Evolutionary conservation across 1,140 invertebrate genomes (phyloP).

Genomic region (Tenebrio molitor): DNA sequence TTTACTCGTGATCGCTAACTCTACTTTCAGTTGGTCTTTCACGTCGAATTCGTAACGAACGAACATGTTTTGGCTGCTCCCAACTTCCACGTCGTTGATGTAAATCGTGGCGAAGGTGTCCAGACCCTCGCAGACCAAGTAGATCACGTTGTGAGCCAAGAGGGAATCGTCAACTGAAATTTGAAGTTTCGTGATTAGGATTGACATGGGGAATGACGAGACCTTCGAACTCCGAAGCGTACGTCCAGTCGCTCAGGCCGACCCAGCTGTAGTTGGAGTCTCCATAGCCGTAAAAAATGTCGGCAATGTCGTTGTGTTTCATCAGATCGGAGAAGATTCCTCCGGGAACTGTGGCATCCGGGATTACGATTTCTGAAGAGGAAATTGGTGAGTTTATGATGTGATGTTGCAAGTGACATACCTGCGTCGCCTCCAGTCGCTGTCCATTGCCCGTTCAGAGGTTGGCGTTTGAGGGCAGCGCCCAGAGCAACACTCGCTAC

Average conservation of each 20-base stretch:
- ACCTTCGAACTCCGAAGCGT: slow-evolving; percentile 70
- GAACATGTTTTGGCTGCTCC: slow-evolving; percentile 91
- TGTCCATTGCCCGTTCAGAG: not conserved
- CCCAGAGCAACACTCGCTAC: not conserved
- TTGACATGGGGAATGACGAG: not conserved
- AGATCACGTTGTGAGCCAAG: slow-evolving; percentile 38
- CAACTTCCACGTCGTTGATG: slow-evolving; percentile 81
- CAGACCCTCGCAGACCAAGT: slow-evolving; percentile 81
- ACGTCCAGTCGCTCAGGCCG: slow-evolving; percentile 82
- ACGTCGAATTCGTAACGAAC: slow-evolving; percentile 84
- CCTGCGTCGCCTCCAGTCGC: not conserved
- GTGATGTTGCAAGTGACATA: not conserved
- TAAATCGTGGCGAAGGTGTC: slow-evolving; percentile 86
- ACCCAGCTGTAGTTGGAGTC: slow-evolving; percentile 88
- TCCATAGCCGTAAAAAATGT: slow-evolving; percentile 82
- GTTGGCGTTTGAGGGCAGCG: not conserved
- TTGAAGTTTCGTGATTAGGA: not conserved
- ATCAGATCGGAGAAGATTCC: slow-evolving; percentile 88
- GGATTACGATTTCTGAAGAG: not conserved
- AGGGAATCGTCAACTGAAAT: slow-evolving; percentile 47
- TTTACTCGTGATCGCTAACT: not conserved
- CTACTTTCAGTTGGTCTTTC: slow-evolving; percentile 70
- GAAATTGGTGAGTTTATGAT: not conserved
- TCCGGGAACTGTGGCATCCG: slow-evolving; percentile 80
- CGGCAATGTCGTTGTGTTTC: slow-evolving; percentile 72